Base-by-base conservation (phyloP, 2,888 invertebrate species). In the Chymomyza amoena region DNA sequence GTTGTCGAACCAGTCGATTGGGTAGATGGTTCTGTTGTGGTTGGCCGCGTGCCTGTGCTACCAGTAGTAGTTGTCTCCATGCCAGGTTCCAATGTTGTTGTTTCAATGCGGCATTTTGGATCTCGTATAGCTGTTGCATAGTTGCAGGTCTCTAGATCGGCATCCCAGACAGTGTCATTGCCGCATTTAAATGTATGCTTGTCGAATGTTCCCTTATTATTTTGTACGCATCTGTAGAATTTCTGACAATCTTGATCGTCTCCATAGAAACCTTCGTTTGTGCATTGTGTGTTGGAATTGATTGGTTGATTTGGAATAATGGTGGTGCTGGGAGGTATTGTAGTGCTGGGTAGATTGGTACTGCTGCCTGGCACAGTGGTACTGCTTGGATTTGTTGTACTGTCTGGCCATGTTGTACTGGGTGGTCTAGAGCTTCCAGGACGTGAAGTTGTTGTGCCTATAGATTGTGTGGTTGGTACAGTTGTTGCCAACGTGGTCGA, bases 161-260 rank as follows among this genome's bases (percentile, higher is more conserved):
- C 90, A 82, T 94, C 93, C 94, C 94, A 94, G 15, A 93, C 93
- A 4, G 94, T 94, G 28, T 94, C 94, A 69, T 94, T 93, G 1
- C 93, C 94, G 83, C 95, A 95, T 36, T 90, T 91, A 76, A 94
- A 95, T 28, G 94, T 93, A 80, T 93, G 94, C 87, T 93, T 93
- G 9, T 92, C 93, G 63, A 92, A 93, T 16, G 93, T 92, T 32
- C 93, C 93, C 69, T 93, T 93, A 59, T 93, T 94, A 78, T 93
- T 93, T 70, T 93, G 91, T 0, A 94, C 94, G 87, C 95, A 95
- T 70, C 95, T 93, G 78, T 94, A 94, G 89, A 95, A 95, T 85
- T 94, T 94, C 65, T 92, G 92, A 80, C 95, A 95, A 69, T 93
- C 92, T 6, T 88, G 72, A 3, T 82, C 82, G 79, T 92, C 91